Conservation (phyloP, 2,888 invertebrate species). For the Microctonus brassicae region DNA sequence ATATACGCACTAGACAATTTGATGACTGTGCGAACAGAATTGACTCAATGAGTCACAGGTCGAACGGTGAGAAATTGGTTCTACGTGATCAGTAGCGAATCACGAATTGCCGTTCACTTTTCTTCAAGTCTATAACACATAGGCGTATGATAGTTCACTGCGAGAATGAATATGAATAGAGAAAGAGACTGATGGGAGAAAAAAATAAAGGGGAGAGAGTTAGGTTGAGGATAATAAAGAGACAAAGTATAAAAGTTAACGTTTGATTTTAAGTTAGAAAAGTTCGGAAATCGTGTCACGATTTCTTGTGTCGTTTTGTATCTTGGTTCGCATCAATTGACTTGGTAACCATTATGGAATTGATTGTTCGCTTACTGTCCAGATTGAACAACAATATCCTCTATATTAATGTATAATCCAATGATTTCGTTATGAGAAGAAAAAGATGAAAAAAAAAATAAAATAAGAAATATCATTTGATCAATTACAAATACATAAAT, state of each 20-base stretch:
- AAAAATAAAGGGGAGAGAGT: too few species aligned
- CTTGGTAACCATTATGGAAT: conserved; percentile 21
- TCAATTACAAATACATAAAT: not conserved
- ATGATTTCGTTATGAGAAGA: not conserved
- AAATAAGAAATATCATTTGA: not conserved
- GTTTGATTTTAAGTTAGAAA: conserved; percentile 17
- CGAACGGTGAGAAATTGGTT: conserved; percentile 38
- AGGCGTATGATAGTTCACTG: not conserved
- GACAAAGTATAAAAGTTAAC: conserved; percentile 1
- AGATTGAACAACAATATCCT: not conserved
- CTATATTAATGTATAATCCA: too few species aligned
- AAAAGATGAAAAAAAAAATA: not conserved
- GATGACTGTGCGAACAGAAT: not conserved
- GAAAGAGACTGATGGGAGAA: not conserved
- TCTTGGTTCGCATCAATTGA: conserved; percentile 21
- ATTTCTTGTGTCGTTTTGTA: conserved; percentile 35
- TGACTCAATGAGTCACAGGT: conserved; percentile 35
- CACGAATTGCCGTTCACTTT: conserved; percentile 43
- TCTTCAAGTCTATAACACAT: conserved; percentile 34
- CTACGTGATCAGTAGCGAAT: conserved; percentile 38
- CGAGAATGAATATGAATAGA: not conserved
- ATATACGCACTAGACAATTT: not conserved
- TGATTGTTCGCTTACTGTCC: not conserved
- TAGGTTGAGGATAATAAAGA: not conserved
- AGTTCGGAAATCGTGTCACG: conserved; percentile 36